A percentile compares a stretch with the other conserved stretches of the same genome.
Conservation (phyloP, 2,888 invertebrate species). For the Drosophila helvetica region DNA sequence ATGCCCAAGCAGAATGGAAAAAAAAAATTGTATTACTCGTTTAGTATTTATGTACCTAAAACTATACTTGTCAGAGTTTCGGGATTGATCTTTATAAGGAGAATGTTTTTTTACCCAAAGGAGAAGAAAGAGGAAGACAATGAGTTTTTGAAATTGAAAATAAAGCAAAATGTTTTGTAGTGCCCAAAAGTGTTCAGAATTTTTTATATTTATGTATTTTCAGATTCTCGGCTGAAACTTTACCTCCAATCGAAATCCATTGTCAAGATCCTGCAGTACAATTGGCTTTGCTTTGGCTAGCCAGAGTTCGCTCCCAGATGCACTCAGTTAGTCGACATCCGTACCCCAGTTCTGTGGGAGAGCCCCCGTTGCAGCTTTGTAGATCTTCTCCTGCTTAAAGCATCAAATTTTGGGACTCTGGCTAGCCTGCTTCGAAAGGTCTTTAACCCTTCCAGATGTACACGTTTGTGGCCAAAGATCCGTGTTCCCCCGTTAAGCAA, state of each 20-base stretch:
- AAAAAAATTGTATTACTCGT: constrained; percentile 60
- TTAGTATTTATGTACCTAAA: constrained; percentile 65
- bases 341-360: too few species aligned
- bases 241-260: neutral
- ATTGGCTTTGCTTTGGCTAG: neutral
- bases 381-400: neutral
- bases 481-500: constrained; percentile 6
- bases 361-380: too few species aligned
- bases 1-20: constrained; percentile 43
- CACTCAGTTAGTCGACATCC: neutral
- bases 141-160: constrained; percentile 40
- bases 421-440: neutral
- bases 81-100: constrained; percentile 29
- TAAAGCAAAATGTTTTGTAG: constrained; percentile 64
- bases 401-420: neutral
- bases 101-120: constrained; percentile 14
- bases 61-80: constrained; percentile 31
- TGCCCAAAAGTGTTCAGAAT: constrained; percentile 38
- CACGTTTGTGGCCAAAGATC: neutral
- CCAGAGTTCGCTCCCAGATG: neutral
- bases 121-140: constrained; percentile 11
- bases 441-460: neutral
- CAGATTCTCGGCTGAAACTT: neutral
- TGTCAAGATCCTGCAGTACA: neutral
- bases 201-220: neutral